Evolutionary conservation across 2,113 vertebrate genomes (phyloP).

Genomic region (Motacilla tschutschensis): DNA sequence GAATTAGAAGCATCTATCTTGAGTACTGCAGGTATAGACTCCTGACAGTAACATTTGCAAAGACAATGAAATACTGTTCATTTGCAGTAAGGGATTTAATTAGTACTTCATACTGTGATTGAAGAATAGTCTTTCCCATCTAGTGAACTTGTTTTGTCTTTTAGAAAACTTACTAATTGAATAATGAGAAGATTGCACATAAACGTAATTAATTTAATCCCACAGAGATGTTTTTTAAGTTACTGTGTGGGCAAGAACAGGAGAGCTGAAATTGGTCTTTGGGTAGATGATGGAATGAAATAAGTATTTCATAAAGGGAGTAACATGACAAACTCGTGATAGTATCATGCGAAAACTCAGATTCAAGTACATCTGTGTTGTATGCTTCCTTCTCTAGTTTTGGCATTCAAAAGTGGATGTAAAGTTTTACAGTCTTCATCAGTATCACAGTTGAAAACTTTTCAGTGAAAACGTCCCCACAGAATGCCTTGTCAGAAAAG

Average conservation of each 20-base stretch:
- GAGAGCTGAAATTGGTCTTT: not conserved
- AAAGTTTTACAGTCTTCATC: not conserved
- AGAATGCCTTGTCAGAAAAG: not conserved
- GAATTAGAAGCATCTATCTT: slow-evolving; percentile 20
- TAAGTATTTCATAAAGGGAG: not conserved
- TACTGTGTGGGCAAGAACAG: not conserved
- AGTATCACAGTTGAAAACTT: not conserved
- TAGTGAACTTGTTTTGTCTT: not conserved
- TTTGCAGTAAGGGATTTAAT: slow-evolving; percentile 17
- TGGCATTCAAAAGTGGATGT: not conserved
- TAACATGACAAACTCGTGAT: not conserved
- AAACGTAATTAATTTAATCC: not conserved
- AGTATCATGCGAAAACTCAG: not conserved
- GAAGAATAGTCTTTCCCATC: not conserved
- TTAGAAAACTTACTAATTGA: not conserved
- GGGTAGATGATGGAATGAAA: not conserved
- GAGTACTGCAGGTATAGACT: not conserved
- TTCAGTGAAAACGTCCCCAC: not conserved
- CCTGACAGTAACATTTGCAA: not conserved
- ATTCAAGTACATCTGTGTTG: not conserved
- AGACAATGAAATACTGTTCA: not conserved
- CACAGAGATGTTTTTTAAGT: slow-evolving; percentile 11
- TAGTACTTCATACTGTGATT: not conserved
- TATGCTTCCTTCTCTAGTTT: not conserved
- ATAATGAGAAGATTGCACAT: not conserved